Conservation (phyloP, 2,797 vertebrate genomes). For the Malacoraja senta region DNA sequence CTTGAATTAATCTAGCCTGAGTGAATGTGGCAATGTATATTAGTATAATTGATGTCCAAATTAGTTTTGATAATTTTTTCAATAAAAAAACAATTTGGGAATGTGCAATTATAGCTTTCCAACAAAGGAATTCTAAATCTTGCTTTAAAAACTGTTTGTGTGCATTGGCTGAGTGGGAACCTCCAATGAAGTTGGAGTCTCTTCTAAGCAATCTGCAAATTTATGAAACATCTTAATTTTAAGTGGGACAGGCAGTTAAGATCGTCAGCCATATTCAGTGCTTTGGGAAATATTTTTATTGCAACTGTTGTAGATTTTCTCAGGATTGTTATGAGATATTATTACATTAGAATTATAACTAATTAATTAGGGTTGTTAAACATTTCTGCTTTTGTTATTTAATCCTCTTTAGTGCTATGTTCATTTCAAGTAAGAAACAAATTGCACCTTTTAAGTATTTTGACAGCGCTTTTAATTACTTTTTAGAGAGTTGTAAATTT, state of each 20-base stretch:
- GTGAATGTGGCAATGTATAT: not conserved
- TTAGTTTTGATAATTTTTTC: not conserved
- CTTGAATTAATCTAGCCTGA: not conserved
- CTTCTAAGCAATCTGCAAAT: not conserved
- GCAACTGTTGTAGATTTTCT: not conserved
- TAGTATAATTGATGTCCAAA: not conserved
- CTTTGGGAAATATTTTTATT: conserved; percentile 2
- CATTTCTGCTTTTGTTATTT: not conserved
- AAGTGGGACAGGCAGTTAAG: not conserved
- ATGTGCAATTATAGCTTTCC: not conserved
- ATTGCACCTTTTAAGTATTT: not conserved
- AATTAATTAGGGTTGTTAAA: not conserved
- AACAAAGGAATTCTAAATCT: not conserved
- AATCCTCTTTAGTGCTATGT: not conserved
- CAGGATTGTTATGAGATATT: not conserved
- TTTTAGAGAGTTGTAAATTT: not conserved
- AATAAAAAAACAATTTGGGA: not conserved
- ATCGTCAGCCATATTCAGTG: not conserved
- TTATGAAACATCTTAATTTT: not conserved
- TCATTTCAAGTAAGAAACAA: not conserved
- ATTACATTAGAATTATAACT: not conserved
- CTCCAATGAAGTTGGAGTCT: not conserved
- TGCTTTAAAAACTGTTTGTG: not conserved
- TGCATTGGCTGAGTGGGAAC: not conserved
- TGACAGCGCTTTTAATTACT: not conserved